Percentiles rank a stretch among this genome's conserved stretches.
Evolutionary conservation across 2,113 vertebrate genomes (phyloP).

Genomic region (Caranx ignobilis): DNA sequence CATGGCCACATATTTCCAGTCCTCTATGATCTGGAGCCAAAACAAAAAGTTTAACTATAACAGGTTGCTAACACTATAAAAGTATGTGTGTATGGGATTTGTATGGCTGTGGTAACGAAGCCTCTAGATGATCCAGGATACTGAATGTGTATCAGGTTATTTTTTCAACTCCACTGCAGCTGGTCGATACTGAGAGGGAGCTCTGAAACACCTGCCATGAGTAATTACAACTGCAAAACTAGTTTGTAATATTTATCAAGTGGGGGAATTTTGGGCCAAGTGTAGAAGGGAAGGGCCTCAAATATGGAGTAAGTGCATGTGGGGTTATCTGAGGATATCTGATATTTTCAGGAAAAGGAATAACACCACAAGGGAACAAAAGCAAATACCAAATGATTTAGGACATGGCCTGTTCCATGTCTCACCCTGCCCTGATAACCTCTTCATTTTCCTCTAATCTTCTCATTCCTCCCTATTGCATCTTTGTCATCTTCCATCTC

Average conservation of each 20-base stretch:
- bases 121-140: background rate
- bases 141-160: background rate
- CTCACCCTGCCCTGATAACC: slow-evolving; percentile 7
- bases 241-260: slow-evolving; percentile 55
- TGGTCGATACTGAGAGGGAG: background rate
- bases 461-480: background rate
- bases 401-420: background rate
- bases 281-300: background rate
- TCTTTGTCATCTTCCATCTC: slow-evolving; percentile 24
- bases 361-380: slow-evolving; percentile 4
- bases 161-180: slow-evolving; percentile 22
- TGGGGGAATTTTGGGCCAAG: slow-evolving; percentile 3
- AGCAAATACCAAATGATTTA: background rate
- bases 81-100: background rate
- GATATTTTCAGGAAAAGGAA: slow-evolving; percentile 9
- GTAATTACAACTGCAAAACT: slow-evolving; percentile 31
- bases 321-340: slow-evolving; percentile 12
- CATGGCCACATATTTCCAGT: slow-evolving; percentile 89
- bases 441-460: slow-evolving; percentile 18
- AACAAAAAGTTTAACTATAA: slow-evolving; percentile 22
- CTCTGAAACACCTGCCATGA: slow-evolving; percentile 10
- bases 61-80: background rate
- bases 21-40: slow-evolving; percentile 83
- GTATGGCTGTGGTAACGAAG: background rate
- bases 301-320: background rate